These are phyloP conservation scores for Miopithecus talapoin DNA, from an alignment of 2,797 vertebrate genomes.

Conservation along the genomic window DNA sequence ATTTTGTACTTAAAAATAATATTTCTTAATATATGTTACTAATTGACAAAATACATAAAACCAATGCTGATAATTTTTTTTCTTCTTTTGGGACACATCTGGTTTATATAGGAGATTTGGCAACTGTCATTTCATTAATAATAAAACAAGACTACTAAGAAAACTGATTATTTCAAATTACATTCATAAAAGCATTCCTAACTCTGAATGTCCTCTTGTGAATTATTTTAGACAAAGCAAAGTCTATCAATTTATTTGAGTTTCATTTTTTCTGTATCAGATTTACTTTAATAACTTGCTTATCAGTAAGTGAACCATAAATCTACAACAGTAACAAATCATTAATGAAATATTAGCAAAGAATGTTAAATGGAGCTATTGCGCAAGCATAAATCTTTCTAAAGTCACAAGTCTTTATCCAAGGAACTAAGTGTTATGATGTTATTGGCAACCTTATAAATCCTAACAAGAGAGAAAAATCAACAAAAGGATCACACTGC, in stretches of 20 bases:
- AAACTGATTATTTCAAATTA: conserved; percentile 12
- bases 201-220: neutral
- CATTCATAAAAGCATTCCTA: conserved; percentile 35
- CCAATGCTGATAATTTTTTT: neutral
- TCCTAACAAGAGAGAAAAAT: neutral
- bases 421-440: neutral
- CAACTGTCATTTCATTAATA: neutral
- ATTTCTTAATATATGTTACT: neutral
- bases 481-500: neutral
- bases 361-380: neutral
- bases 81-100: neutral
- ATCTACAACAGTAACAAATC: neutral
- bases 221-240: conserved; percentile 44
- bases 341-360: neutral
- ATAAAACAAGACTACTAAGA: neutral
- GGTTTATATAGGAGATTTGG: neutral
- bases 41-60: neutral
- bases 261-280: neutral
- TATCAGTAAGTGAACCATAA: neutral
- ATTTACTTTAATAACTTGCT: neutral
- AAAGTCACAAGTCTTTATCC: neutral
- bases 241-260: neutral
- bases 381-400: neutral
- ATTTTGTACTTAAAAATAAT: neutral
- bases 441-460: neutral